Conservation (phyloP, 2,888 invertebrate genomes). For the Aelia acuminata region DNA sequence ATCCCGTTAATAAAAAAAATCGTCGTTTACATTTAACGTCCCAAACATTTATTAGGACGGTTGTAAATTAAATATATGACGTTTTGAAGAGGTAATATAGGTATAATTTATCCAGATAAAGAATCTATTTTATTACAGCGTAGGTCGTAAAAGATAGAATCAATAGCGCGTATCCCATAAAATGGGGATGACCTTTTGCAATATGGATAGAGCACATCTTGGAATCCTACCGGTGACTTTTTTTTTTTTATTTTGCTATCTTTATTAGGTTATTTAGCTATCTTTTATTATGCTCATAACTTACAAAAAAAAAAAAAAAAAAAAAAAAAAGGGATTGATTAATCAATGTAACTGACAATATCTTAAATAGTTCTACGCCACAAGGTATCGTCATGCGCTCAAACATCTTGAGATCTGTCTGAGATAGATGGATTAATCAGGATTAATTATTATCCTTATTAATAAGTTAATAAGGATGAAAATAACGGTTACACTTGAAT, state of each 20-base stretch:
- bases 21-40: background rate
- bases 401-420: too few species aligned
- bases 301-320: too few species aligned
- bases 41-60: background rate
- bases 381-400: too few species aligned
- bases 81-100: background rate
- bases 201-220: background rate
- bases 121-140: background rate
- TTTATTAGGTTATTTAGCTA: background rate
- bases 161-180: background rate
- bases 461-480: too few species aligned
- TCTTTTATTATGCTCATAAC: background rate
- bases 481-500: too few species aligned
- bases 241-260: background rate
- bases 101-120: background rate
- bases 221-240: background rate
- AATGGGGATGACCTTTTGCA: background rate
- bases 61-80: background rate
- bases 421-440: too few species aligned
- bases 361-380: background rate
- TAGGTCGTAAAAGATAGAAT: conserved; percentile 10
- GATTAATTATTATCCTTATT: too few species aligned
- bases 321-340: background rate
- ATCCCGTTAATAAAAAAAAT: background rate
- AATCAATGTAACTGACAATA: background rate